A percentile compares a stretch with the other conserved stretches of the same genome.
phyloP scores from a whole-genome alignment of 1,140 invertebrate genomes.

The Popillia japonica region DNA sequence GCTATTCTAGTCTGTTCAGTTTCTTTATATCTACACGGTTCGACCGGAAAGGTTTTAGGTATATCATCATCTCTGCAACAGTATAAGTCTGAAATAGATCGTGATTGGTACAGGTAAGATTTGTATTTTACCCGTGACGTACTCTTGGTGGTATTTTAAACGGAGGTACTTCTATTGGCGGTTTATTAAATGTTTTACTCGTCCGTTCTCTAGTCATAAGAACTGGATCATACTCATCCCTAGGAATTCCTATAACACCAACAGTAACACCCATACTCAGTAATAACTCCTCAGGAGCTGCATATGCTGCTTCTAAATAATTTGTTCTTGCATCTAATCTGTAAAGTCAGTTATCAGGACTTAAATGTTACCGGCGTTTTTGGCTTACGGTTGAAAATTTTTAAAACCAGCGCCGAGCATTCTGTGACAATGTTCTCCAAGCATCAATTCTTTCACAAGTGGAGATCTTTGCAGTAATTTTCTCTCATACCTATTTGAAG shows the following conservation, averaged over 20 bases:
- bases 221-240: constrained; percentile 43
- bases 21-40: constrained; percentile 28
- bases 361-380: not conserved
- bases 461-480: constrained; percentile 56
- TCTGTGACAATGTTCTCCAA: constrained; percentile 55
- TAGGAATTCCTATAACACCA: constrained; percentile 56
- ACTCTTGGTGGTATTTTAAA: constrained; percentile 39
- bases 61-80: not conserved
- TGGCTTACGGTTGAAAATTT: constrained; percentile 51
- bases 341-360: not conserved
- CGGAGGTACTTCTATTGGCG: constrained; percentile 19
- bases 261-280: constrained; percentile 51
- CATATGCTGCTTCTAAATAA: constrained; percentile 54
- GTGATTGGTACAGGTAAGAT: too few relatives aligned
- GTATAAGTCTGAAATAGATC: too few relatives aligned
- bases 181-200: constrained; percentile 37
- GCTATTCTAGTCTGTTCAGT: constrained; percentile 27
- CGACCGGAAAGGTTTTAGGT: constrained; percentile 37
- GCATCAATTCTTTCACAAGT: constrained; percentile 54
- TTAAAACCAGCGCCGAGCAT: constrained; percentile 55
- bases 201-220: constrained; percentile 26
- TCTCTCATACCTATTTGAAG: constrained; percentile 50
- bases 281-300: constrained; percentile 56
- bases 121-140: constrained; percentile 26
- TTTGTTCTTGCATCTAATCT: constrained; percentile 50